A percentile compares a stretch with the other conserved stretches of the same genome.
Evolutionary conservation across 2,888 invertebrate genomes (phyloP).

Genomic region (Eupithecia dodoneata): DNA sequence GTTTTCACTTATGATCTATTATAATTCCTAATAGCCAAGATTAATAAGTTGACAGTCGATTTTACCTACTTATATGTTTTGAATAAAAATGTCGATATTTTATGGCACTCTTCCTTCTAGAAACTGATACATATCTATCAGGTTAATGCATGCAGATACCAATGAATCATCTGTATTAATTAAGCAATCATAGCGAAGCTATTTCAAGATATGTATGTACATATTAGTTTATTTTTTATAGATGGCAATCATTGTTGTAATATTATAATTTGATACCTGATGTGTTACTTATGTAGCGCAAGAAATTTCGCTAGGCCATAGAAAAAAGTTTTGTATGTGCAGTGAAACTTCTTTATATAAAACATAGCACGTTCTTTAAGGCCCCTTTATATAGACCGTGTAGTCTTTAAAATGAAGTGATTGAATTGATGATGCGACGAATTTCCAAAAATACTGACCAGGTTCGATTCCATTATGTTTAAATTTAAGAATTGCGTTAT

Average conservation of each 20-base stretch:
- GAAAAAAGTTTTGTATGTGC: neutral
- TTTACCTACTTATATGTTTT: neutral
- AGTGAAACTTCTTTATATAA: neutral
- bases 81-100: constrained; percentile 10
- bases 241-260: neutral
- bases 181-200: constrained; percentile 21
- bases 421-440: no score
- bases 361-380: no score
- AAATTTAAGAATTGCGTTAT: no score
- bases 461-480: no score
- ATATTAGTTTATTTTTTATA: neutral
- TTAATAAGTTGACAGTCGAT: neutral
- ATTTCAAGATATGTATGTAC: neutral
- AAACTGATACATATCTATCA: constrained; percentile 41
- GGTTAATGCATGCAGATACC: constrained; percentile 33
- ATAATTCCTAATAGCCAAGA: neutral
- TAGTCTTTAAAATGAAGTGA: no score
- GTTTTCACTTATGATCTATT: no score
- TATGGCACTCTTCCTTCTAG: constrained; percentile 1
- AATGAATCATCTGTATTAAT: constrained; percentile 37
- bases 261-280: neutral
- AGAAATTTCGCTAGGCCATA: neutral
- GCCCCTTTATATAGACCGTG: no score
- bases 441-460: no score
- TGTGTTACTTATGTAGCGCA: neutral